Conservation (phyloP, 2,888 invertebrate genomes). For the Argyresthia goedartella region DNA sequence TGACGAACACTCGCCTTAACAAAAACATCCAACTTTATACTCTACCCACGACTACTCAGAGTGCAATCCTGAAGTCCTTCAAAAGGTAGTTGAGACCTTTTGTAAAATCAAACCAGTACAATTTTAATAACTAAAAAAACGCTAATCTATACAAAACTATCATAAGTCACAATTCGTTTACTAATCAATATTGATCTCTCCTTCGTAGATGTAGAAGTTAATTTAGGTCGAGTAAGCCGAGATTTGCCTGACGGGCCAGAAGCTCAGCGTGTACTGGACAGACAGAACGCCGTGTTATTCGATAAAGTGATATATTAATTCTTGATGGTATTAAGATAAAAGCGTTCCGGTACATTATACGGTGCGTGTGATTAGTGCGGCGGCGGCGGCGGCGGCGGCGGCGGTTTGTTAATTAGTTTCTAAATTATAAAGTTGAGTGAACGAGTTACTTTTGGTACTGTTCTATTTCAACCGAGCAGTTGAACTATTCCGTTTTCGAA, state of each 20-base stretch:
- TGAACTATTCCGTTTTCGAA: too few species aligned
- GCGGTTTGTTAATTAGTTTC: constrained; percentile 23
- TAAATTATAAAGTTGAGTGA: constrained; percentile 2
- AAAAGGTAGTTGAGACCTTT: neutral
- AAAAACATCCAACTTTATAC: neutral
- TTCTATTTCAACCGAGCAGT: neutral
- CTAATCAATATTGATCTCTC: constrained; percentile 22
- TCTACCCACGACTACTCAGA: neutral
- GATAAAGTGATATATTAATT: constrained; percentile 39
- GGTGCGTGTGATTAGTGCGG: neutral
- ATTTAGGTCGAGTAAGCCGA: constrained; percentile 23
- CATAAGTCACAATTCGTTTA: constrained; percentile 10
- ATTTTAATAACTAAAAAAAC: constrained; percentile 3
- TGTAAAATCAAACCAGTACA: neutral
- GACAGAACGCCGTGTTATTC: constrained; percentile 27
- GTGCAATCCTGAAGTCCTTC: neutral
- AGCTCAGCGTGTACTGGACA: constrained; percentile 33
- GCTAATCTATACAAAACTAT: constrained; percentile 9
- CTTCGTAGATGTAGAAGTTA: neutral
- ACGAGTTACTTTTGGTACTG: neutral
- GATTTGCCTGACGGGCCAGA: constrained; percentile 10
- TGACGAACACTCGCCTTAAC: neutral
- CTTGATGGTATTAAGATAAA: constrained; percentile 40
- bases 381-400: constrained; percentile 8
- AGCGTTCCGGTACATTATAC: constrained; percentile 7